A percentile compares a stretch with the other conserved stretches of the same genome.
These are phyloP conservation scores for Sapajus apella DNA, from an alignment of 2,113 vertebrate genomes.

Conservation along the genomic window DNA sequence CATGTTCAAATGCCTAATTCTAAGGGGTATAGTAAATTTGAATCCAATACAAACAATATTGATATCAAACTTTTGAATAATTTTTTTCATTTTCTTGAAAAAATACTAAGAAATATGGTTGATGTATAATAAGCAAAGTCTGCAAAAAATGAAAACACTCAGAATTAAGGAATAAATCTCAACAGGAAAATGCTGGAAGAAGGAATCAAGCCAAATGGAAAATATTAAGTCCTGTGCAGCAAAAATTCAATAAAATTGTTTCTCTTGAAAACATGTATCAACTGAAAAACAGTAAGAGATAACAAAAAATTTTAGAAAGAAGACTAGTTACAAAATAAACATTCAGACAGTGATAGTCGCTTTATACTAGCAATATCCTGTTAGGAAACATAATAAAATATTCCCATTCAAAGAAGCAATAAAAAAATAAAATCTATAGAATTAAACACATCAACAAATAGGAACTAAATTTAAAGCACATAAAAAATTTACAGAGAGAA, in stretches of 20 bases:
- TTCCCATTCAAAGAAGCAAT: background rate
- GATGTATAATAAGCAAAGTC: background rate
- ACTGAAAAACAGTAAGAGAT: background rate
- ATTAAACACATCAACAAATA: slow-evolving; percentile 25
- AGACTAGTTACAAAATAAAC: background rate
- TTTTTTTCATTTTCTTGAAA: background rate
- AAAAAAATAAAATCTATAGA: slow-evolving; percentile 25
- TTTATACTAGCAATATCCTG: background rate
- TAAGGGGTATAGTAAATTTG: background rate
- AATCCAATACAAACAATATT: background rate
- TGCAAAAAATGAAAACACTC: background rate
- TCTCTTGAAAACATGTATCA: background rate
- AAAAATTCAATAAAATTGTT: background rate
- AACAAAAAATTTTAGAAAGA: slow-evolving; percentile 21
- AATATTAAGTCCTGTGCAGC: background rate
- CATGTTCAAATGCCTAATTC: background rate
- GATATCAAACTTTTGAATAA: background rate
- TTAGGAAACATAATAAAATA: slow-evolving; percentile 3
- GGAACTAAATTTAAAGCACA: background rate
- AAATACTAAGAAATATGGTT: slow-evolving; percentile 10
- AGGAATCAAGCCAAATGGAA: slow-evolving; percentile 34
- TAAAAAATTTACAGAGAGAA: background rate
- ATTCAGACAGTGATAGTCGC: background rate
- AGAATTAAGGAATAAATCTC: slow-evolving; percentile 14
- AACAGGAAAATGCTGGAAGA: background rate